phyloP scores from a whole-genome alignment of 2,113 vertebrate species.

The Damaliscus lunatus region DNA sequence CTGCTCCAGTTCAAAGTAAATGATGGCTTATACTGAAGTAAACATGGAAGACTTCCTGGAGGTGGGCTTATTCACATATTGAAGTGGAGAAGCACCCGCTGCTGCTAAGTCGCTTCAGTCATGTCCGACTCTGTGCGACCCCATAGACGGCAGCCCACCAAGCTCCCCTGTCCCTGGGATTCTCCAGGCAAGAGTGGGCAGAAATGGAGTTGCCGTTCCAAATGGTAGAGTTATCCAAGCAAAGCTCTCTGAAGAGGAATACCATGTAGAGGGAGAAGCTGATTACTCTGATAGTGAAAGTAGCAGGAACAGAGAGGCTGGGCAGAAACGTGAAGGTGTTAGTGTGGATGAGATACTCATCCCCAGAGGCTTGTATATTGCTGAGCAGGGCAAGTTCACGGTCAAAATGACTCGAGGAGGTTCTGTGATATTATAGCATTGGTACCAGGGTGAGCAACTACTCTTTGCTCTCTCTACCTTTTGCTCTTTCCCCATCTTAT shows the following conservation, averaged over 20 bases:
- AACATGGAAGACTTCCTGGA: neutral
- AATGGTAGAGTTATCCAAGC: fast-evolving
- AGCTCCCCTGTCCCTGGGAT: no score
- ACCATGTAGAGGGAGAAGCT: fast-evolving
- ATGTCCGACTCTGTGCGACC: no score
- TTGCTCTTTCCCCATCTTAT: neutral
- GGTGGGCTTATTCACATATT: neutral
- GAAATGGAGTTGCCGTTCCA: neutral
- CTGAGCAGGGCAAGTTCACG: neutral
- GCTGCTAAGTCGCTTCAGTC: no score
- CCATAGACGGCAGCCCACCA: no score
- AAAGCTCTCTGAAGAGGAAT: neutral
- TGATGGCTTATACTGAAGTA: neutral
- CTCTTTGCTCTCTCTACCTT: neutral
- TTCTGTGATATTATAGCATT: neutral
- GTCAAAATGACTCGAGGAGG: neutral
- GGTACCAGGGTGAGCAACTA: neutral
- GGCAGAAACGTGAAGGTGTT: neutral
- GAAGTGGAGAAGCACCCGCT: neutral
- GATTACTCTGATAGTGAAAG: neutral
- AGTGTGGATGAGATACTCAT: neutral
- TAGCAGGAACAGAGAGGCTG: neutral
- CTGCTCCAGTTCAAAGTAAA: neutral
- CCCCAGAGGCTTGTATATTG: neutral
- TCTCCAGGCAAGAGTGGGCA: neutral